These are phyloP conservation scores for Agriopis aurantiaria DNA, from an alignment of 2,888 invertebrate species.

Conservation along the genomic window DNA sequence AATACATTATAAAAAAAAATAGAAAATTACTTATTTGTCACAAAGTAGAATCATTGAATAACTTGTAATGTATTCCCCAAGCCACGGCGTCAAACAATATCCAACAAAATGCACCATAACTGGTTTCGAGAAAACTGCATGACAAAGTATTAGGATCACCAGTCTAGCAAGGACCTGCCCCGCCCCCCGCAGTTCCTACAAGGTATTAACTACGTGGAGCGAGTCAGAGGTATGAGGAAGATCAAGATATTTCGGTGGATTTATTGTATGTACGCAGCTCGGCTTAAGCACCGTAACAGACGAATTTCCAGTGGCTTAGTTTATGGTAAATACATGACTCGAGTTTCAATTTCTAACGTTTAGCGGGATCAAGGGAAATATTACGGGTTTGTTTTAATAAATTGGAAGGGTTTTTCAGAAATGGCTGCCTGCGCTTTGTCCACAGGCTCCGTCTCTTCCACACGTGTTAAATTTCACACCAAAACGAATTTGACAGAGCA, in stretches of 20 bases:
- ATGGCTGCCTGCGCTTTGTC: too few species aligned
- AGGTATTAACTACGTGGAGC: neutral
- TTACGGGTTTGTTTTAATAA: conserved; percentile 7
- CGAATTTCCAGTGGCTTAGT: conserved; percentile 50
- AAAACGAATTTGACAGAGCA: too few species aligned
- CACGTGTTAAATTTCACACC: too few species aligned
- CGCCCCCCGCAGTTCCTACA: neutral
- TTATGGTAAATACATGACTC: conserved; percentile 47
- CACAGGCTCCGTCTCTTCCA: neutral
- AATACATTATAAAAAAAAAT: too few species aligned
- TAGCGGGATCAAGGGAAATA: conserved; percentile 1
- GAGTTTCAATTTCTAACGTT: conserved; percentile 37
- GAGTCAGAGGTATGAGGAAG: neutral
- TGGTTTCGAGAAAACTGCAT: conserved; percentile 22
- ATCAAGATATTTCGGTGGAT: conserved; percentile 39
- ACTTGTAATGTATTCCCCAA: conserved; percentile 5
- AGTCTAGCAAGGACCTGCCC: conserved; percentile 12
- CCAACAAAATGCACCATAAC: conserved; percentile 20
- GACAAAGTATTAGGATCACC: conserved; percentile 38
- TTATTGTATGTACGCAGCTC: conserved; percentile 44
- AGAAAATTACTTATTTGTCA: neutral
- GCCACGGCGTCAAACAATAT: conserved; percentile 19
- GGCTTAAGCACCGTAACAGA: conserved; percentile 49
- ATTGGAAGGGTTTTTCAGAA: neutral
- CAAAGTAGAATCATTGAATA: neutral